Evolutionary conservation across 2,797 vertebrate genomes (phyloP), one percentile per base, ranked within the genome.

Genomic region (Falco concolor): DNA sequence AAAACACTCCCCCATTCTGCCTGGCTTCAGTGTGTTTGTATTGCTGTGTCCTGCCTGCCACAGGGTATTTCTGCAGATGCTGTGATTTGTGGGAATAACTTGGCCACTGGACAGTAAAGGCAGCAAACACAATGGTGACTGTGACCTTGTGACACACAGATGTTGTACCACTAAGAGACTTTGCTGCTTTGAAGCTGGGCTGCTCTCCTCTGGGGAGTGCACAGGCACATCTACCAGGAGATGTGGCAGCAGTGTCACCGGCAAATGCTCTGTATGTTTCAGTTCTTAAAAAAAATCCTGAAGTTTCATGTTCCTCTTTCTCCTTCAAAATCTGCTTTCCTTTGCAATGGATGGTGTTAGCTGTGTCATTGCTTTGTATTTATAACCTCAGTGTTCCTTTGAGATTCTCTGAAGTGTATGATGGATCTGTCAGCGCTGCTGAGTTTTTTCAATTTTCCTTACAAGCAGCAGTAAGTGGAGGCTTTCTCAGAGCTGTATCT

Each of bases 91-190:
- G 59, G 74, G 45, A 64, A 38, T 12, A 23, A 17, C 18, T 9
- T 38, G 56, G 49, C 24, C 61, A 28, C 13, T 1, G 3, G 32
- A 3, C 45, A 65, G 40, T 1, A 38, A 56, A 44, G 65, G 61
- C 61, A 84, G 40, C 32, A 78, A 61, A 53, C 0, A 3, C 74
- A 56, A 2, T 8, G 38, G 34, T 7, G 67, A n/a, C 67, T 65
- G 3, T 9, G 38, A 47, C 38, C 42, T 34, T 1, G 2, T 8
- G 25, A 34, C 0, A 0, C 2, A 13, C 34, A 32, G 70, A 9
- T 53, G 28, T 81, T 69, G 45, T 52, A 47, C 27, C 42, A 9
- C 42, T 23, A 4, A 40, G n/a, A 63, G 34, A 30, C 19, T 76
- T 24, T 14, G 61, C 21, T 68, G 8, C n/a, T 83, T 32, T 12